Conservation (phyloP, 2,113 vertebrate genomes). For the Meriones unguiculatus region DNA sequence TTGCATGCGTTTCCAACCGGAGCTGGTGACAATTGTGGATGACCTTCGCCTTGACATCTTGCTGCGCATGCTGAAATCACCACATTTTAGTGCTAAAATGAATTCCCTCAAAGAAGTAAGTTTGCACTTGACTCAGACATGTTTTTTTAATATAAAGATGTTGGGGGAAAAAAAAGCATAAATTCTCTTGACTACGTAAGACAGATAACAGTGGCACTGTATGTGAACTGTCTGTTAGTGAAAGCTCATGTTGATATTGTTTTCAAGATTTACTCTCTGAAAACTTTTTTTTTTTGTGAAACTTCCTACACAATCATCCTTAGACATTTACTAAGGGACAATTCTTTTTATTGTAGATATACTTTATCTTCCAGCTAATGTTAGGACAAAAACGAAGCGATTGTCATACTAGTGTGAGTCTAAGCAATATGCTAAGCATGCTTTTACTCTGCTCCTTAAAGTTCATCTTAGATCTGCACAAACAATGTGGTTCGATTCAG, state of each 20-base stretch:
- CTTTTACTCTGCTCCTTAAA: background rate
- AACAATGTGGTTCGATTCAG: background rate
- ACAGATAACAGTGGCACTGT: background rate
- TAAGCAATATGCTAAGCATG: slow-evolving; percentile 11
- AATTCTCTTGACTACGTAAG: slow-evolving; percentile 29
- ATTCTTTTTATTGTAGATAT: slow-evolving; percentile 37
- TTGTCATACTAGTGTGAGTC: background rate
- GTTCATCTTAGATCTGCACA: background rate
- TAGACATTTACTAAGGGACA: slow-evolving; percentile 21
- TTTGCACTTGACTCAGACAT: background rate
- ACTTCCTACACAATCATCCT: slow-evolving; percentile 22
- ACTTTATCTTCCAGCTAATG: background rate
- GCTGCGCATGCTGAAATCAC: slow-evolving; percentile 98
- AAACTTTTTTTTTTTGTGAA: slow-evolving; percentile 35
- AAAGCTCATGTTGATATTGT: slow-evolving; percentile 5
- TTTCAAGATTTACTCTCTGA: slow-evolving; percentile 49
- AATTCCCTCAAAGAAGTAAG: slow-evolving; percentile 98
- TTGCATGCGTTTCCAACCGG: slow-evolving; percentile 98
- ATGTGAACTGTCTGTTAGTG: slow-evolving; percentile 7
- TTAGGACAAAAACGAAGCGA: background rate
- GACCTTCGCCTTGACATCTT: slow-evolving; percentile 97
- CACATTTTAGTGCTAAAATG: slow-evolving; percentile 99
- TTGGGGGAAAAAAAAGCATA: background rate
- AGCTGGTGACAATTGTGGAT: slow-evolving; percentile 95
- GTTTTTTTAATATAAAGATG: background rate